These are phyloP conservation scores for Condylura cristata DNA, from an alignment of 2,113 vertebrate species.

Conservation along the genomic window DNA sequence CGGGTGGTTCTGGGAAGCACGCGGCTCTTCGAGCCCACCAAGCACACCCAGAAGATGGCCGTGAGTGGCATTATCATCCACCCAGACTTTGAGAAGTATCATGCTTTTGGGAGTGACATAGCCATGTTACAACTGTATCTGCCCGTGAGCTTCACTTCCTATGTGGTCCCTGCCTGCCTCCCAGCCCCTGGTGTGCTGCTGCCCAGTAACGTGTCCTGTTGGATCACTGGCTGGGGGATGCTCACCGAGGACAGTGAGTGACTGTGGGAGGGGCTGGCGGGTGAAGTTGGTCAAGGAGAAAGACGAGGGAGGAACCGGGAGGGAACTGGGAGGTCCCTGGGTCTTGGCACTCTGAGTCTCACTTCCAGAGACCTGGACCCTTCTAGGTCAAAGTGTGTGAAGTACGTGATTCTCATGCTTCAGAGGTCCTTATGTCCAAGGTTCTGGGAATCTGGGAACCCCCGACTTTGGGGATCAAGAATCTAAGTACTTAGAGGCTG, in stretches of 20 bases:
- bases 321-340: background rate
- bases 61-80: conserved; percentile 48
- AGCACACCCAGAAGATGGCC: background rate
- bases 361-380: background rate
- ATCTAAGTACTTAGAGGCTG: background rate
- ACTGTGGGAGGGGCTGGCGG: background rate
- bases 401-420: background rate
- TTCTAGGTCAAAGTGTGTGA: background rate
- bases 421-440: background rate
- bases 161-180: conserved; percentile 47
- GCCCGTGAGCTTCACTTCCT: conserved; percentile 54
- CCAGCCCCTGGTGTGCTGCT: conserved; percentile 15
- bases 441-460: background rate
- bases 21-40: conserved; percentile 1
- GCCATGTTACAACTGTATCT: conserved; percentile 52
- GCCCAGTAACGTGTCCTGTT: background rate
- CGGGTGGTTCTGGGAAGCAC: conserved; percentile 35
- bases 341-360: background rate
- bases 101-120: conserved; percentile 63
- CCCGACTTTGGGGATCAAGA: background rate
- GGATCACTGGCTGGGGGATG: conserved; percentile 75
- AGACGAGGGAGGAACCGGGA: rapidly evolving
- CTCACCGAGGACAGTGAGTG: conserved; percentile 57
- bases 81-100: conserved; percentile 63
- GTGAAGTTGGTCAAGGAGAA: background rate